Evolutionary conservation across 2,797 vertebrate genomes (phyloP).

Genomic region (Poecile montanus): DNA sequence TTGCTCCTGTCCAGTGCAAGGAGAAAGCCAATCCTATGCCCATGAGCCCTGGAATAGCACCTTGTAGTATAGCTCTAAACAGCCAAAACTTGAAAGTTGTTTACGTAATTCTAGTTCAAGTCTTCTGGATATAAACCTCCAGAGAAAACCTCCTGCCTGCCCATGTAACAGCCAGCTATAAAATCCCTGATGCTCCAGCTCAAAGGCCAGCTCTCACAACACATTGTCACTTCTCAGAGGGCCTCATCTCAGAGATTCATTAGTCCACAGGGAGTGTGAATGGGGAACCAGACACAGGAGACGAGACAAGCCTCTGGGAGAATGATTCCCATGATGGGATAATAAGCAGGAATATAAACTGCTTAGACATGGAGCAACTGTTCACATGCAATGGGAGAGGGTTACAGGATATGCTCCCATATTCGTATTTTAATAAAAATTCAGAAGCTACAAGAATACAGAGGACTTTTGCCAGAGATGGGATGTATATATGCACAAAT

Average conservation of each 20-base stretch:
- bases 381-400: neutral
- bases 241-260: neutral
- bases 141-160: neutral
- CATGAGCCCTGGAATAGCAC: neutral
- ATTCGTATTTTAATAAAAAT: neutral
- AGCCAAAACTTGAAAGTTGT: neutral
- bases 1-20: neutral
- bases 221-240: neutral
- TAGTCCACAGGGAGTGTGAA: neutral
- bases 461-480: neutral
- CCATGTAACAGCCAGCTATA: neutral
- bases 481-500: neutral
- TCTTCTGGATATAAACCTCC: neutral
- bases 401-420: neutral
- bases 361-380: neutral
- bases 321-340: neutral
- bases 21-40: neutral
- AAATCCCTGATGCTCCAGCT: neutral
- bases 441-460: neutral
- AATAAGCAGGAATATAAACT: neutral
- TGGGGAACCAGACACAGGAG: neutral
- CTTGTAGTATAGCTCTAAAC: neutral
- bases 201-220: neutral
- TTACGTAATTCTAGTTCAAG: neutral
- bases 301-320: neutral